These are phyloP conservation scores for Saimiri boliviensis DNA, from an alignment of 2,113 vertebrate genomes.

Conservation along the genomic window DNA sequence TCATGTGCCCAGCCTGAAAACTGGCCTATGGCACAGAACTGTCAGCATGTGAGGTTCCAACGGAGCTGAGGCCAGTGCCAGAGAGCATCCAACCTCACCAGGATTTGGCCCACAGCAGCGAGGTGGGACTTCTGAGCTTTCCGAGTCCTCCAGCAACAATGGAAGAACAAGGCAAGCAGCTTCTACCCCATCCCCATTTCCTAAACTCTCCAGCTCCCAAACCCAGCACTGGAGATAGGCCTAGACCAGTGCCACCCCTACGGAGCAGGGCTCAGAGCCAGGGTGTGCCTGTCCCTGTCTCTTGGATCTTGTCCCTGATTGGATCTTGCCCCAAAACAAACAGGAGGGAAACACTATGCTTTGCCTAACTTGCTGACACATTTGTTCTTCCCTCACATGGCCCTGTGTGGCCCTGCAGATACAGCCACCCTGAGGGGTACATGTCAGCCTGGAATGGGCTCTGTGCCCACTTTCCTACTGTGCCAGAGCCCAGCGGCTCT, in stretches of 20 bases:
- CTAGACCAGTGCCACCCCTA: not conserved
- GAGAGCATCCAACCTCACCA: fast-evolving
- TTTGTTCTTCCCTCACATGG: not conserved
- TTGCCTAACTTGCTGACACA: not conserved
- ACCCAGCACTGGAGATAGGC: not conserved
- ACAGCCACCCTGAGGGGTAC: not conserved
- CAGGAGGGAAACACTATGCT: not conserved
- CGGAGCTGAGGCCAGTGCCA: not conserved
- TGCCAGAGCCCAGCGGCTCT: not conserved
- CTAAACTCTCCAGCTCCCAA: not conserved
- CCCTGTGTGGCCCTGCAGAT: not conserved
- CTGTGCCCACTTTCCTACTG: not conserved
- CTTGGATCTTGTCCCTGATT: not conserved
- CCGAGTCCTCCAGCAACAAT: not conserved
- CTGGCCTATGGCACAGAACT: no score
- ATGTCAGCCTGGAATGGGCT: not conserved
- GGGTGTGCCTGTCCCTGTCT: not conserved
- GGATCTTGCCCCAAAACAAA: not conserved
- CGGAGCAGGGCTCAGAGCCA: not conserved
- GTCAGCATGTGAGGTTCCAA: not conserved
- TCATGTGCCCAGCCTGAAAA: fast-evolving
- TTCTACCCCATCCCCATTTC: not conserved
- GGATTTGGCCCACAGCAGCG: not conserved
- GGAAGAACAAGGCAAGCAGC: not conserved
- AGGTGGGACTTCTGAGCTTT: not conserved